Evolutionary conservation across 2,797 vertebrate species (phyloP), one percentile per base, ranked within the genome.

Genomic region (Cuculus canorus): DNA sequence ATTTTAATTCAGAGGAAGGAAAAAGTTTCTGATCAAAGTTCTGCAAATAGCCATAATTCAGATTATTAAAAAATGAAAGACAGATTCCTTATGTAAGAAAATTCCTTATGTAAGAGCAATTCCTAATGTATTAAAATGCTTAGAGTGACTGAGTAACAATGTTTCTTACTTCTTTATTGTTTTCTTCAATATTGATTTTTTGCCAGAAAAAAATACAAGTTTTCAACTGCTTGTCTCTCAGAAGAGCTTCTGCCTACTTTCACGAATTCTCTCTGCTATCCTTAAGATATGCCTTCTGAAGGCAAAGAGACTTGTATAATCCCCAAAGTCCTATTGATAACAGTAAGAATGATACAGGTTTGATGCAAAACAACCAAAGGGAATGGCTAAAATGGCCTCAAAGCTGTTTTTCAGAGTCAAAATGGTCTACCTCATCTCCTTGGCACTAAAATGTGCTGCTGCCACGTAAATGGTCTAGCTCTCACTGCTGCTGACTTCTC

Each of bases 381-480:
- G 93, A 95, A 94, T 28, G 22, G 70, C 43, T 79, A 72, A 92
- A 86, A 79, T 21, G 59, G 73, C 70, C 86, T 82, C 45, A 72
- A 35, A 84, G 59, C 59, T 86, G 50, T n/a, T 93, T 92, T 79
- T 72, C 35, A 43, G 69, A 81, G 37, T 82, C 73, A 86, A 66
- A 82, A 76, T 54, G 11, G 32, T 37, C 61, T 79, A 7, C 17
- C 30, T 86, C 50, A 85, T 61, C 70, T 82, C 69, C 25, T 68
- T 84, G 83, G 53, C 50, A 70, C 73, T 85, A 41, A 88, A 94
- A 96, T 10, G 50, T 47, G 27, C 65, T 94, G 75, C 81, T 92
- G 65, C 82, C 76, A 86, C 72, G 84, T 60, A 57, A 16, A 25
- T 22, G 43, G 57, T 79, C 47, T 59, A 95, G 83, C 69, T 88